A percentile compares a stretch with the other conserved stretches of the same genome.
These are phyloP conservation scores for Saxicola maurus DNA, from an alignment of 2,797 vertebrate species.

Conservation along the genomic window DNA sequence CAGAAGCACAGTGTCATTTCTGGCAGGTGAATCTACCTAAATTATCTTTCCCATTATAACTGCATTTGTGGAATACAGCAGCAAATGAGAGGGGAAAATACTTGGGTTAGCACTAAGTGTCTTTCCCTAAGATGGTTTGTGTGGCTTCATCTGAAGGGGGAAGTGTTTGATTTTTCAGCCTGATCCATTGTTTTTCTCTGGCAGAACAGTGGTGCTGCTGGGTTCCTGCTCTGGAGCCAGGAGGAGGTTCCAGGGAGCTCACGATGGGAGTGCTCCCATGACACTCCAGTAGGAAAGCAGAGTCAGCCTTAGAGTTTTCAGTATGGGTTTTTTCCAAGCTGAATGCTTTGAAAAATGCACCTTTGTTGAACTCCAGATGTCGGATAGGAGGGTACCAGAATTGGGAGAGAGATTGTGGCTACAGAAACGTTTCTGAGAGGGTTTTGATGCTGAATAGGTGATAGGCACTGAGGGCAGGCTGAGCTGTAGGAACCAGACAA, in stretches of 20 bases:
- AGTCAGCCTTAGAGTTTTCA: background rate
- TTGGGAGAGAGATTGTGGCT: background rate
- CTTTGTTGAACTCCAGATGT: slow-evolving; percentile 23
- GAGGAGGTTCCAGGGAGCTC: background rate
- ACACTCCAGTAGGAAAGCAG: background rate
- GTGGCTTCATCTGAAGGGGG: background rate
- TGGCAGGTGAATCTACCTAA: background rate
- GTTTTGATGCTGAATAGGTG: slow-evolving; percentile 23
- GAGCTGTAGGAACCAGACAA: background rate
- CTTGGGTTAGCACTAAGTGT: background rate
- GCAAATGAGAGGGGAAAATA: background rate
- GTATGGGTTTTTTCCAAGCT: background rate
- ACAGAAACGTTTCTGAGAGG: background rate
- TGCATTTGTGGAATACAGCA: background rate
- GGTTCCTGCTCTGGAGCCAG: background rate
- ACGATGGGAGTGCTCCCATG: background rate
- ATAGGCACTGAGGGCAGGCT: background rate
- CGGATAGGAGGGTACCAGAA: background rate
- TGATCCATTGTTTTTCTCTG: background rate
- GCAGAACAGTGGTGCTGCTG: background rate
- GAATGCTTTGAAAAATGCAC: slow-evolving; percentile 9
- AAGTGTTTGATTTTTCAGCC: background rate
- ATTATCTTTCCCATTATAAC: background rate
- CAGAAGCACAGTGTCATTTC: background rate
- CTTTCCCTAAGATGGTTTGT: background rate